phyloP scores from a whole-genome alignment of 2,797 vertebrate species.

The Rhynchonycteris naso region DNA sequence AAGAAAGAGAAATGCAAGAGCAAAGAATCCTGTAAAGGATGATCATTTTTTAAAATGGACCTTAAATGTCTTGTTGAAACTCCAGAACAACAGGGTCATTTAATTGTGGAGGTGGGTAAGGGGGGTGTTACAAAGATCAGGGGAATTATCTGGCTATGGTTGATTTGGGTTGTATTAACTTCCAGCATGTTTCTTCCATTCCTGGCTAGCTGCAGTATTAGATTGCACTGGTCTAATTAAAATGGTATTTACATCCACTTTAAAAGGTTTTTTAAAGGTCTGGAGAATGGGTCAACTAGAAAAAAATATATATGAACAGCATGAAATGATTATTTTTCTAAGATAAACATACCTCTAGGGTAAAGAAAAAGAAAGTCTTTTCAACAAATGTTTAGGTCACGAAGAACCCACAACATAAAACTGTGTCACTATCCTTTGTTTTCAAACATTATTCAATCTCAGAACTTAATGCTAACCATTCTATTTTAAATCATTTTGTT shows the following conservation, averaged over 20 bases:
- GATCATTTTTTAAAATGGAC: conserved; percentile 75
- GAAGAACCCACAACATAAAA: conserved; percentile 66
- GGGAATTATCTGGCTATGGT: conserved; percentile 83
- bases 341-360: conserved; percentile 54
- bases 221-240: conserved; percentile 85
- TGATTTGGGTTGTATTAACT: conserved; percentile 83
- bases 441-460: conserved; percentile 6
- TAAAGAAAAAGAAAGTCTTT: conserved; percentile 60
- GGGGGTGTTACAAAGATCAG: conserved; percentile 70
- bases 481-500: conserved; percentile 47
- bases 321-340: conserved; percentile 68
- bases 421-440: not conserved
- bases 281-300: conserved; percentile 76
- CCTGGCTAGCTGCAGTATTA: conserved; percentile 78
- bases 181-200: conserved; percentile 76
- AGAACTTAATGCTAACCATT: conserved; percentile 51
- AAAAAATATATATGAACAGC: conserved; percentile 65
- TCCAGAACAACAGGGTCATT: conserved; percentile 77
- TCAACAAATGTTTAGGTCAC: conserved; percentile 40
- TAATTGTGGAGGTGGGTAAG: conserved; percentile 72
- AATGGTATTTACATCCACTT: conserved; percentile 84
- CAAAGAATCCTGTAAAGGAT: conserved; percentile 79
- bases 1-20: conserved; percentile 85
- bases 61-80: conserved; percentile 80
- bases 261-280: conserved; percentile 78